Evolutionary conservation across 2,797 vertebrate species (phyloP), one percentile per base, ranked within the genome.

Genomic region (Simalia tracyae): DNA sequence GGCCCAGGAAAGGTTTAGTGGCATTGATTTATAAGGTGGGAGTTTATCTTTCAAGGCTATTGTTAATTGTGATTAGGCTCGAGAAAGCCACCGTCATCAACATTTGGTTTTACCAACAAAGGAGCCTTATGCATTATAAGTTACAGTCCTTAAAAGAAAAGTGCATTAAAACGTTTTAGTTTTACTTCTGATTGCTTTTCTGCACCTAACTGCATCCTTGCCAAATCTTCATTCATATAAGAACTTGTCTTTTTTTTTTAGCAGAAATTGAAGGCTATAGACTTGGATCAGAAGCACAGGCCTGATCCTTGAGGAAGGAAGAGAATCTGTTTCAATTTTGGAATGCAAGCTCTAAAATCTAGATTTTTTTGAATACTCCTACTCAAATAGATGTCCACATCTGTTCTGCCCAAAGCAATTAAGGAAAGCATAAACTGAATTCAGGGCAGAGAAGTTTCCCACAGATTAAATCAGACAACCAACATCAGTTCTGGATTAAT

Each of bases 21-120:
- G 81, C 91, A 96, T 90, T 91, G 94, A 94, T 95, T 96, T 96
- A 96, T 92, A 95, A 96, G 96, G 94, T 95, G 87, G 94, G 93
- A 96, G 92, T 92, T 96, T 95, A 93, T 88, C 94, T 90, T 90
- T 85, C 95, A 92, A 92, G 95, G 94, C 94, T 96, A 93, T 93
- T 96, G 91, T 95, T 96, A 96, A 96, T 95, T 96, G 94, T 93
- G 93, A 94, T 93, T 92, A 94, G 93, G 95, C 95, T 96, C 95
- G 96, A 96, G 94, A 94, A 96, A 95, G 93, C 95, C 95, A 95
- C 96, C 96, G 94, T 96, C 92, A 0, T 93, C 94, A 93, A 94
- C 46, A 84, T 92, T 93, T 91, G 93, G 94, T 96, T 95, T 92
- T 96, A 94, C 31, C 95, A 63, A 92, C 92, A 92, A 94, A 96